A percentile compares a stretch with the other conserved stretches of the same genome.
phyloP scores from a whole-genome alignment of 2,888 invertebrate genomes.

The Mesodorylaimus sp. region DNA sequence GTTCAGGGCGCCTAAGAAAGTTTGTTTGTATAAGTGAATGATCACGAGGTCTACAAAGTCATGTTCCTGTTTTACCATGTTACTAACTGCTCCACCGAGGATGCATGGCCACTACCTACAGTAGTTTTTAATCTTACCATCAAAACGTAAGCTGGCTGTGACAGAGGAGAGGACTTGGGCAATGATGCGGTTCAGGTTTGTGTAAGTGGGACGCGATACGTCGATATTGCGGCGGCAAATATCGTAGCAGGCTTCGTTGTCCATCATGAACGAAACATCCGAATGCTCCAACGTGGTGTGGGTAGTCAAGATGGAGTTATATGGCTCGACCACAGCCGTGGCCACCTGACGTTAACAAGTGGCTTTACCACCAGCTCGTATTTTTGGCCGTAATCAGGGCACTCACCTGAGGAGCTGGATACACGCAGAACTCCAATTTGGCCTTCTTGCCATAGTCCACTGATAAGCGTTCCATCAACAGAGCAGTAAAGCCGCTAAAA shows the following conservation, averaged over 20 bases:
- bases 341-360: slow-evolving; percentile 86
- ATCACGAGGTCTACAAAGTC: too few relatives aligned
- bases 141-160: slow-evolving; percentile 77
- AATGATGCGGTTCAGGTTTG: slow-evolving; percentile 74
- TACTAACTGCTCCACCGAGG: too few relatives aligned
- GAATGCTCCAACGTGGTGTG: too few relatives aligned
- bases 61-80: too few relatives aligned
- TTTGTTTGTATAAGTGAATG: too few relatives aligned
- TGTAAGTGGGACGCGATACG: slow-evolving; percentile 67
- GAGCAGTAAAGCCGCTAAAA: slow-evolving; percentile 65
- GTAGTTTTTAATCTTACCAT: slow-evolving; percentile 66
- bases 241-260: slow-evolving; percentile 80
- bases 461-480: too few relatives aligned
- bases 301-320: too few relatives aligned
- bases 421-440: slow-evolving; percentile 70
- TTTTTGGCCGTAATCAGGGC: too few relatives aligned
- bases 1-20: too few relatives aligned
- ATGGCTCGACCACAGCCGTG: too few relatives aligned
- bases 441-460: slow-evolving; percentile 70
- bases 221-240: slow-evolving; percentile 66
- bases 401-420: slow-evolving; percentile 65
- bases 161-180: slow-evolving; percentile 70
- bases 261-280: slow-evolving; percentile 79
- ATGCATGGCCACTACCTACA: too few relatives aligned
- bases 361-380: slow-evolving; percentile 77